phyloP scores from a whole-genome alignment of 1,140 invertebrate genomes.

The Brachionus rubens region DNA sequence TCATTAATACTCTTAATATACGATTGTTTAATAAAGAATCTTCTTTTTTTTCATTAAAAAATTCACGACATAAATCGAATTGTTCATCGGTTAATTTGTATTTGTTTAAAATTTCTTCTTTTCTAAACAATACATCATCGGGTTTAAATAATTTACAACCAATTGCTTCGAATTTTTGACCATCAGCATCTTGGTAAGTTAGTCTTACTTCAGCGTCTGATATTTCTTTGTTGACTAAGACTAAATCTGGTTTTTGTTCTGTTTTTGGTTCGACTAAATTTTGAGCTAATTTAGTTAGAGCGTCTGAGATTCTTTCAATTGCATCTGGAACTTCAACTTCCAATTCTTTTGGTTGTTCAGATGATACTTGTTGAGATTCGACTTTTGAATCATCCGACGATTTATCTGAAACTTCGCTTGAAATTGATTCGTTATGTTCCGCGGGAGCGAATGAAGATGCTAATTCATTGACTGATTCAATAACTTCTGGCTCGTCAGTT shows the following conservation, averaged over 20 bases:
- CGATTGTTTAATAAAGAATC: neutral
- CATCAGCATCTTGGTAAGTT: neutral
- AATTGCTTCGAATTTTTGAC: neutral
- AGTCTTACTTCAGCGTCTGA: neutral
- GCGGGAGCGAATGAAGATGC: too few relatives aligned
- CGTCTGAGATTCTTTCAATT: too few relatives aligned
- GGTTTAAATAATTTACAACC: neutral
- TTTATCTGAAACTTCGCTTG: too few relatives aligned
- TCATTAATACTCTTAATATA: constrained; percentile 17
- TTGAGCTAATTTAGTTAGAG: neutral
- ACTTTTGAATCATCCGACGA: too few relatives aligned
- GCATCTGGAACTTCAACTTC: too few relatives aligned
- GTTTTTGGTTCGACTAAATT: neutral
- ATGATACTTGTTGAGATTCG: too few relatives aligned
- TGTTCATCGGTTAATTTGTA: constrained; percentile 32
- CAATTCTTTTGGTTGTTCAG: too few relatives aligned
- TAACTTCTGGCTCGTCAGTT: too few relatives aligned
- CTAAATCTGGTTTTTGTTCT: too few relatives aligned
- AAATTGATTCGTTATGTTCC: neutral
- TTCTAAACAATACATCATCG: neutral
- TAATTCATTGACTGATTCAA: neutral
- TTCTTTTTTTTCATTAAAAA: constrained; percentile 24
- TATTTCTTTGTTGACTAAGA: too few relatives aligned
- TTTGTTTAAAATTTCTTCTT: constrained; percentile 23
- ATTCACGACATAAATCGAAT: constrained; percentile 16